Evolutionary conservation across 2,888 invertebrate genomes (phyloP), one percentile per base, ranked within the genome.

Genomic region (Hedychridium roseum): DNA sequence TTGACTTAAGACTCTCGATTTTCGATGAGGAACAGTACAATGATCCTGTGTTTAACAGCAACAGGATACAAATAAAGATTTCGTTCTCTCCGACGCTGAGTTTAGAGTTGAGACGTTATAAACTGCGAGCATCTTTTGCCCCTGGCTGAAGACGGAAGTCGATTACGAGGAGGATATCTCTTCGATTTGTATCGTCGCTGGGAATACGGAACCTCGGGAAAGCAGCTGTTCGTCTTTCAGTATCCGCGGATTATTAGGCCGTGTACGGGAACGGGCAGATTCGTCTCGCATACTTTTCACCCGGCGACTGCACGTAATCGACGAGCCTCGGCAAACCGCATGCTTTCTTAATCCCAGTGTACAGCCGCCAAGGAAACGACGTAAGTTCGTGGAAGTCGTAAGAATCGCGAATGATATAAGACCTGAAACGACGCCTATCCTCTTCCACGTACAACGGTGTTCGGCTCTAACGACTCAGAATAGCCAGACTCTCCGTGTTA

Each of bases 381-480:
- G 50, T 47, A 52, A 58, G 54, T 63, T 60, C 57, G 51, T 52
- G 39, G 54, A 60, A 60, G 50, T 50, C 57, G 48, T 55, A 55
- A 50, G 50, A 57, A 44, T 54, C 57, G 39, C 38, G 50, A 36
- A 51, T 60, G 59, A 59, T 59, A 59, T 47, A 51, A 48, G 38
- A 36, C 46, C 35, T 7, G 46, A 23, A 2, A 12, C 3, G 16
- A 15, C 7, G 9, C 36, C 37, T 37, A 27, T 34, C 26, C 43
- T 26, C 40, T 23, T 15, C 18, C 17, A 34, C 9, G 11, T 38
- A 44, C 44, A 30, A n/a, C n/a, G 38, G 12, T 20, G 21, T 26
- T 9, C 23, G 32, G 20, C 38, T 54, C 43, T 47, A 50, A 50
- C 38, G 47, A 47, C 50, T 50, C n/a, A n/a, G n/a, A n/a, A n/a